Conservation (phyloP, 2,888 invertebrate genomes). For the Troides oblongomaculatus region DNA sequence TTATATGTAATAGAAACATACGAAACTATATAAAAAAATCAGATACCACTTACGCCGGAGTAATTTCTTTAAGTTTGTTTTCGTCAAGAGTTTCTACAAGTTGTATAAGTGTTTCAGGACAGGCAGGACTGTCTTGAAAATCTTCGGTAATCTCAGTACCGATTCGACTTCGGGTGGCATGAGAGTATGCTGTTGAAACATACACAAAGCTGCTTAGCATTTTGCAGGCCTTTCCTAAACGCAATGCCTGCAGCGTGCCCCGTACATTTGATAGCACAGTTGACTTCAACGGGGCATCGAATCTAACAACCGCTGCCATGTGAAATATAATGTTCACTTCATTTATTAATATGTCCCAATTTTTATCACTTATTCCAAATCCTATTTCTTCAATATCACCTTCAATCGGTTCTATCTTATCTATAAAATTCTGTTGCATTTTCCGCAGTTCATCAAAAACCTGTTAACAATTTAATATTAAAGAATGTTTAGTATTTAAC, state of each 20-base stretch:
- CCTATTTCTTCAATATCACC: slow-evolving; percentile 20
- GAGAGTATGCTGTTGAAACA: slow-evolving; percentile 27
- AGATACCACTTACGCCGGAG: slow-evolving; percentile 9
- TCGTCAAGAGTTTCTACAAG: slow-evolving; percentile 15
- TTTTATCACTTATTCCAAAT: slow-evolving; percentile 11
- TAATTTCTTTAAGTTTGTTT: slow-evolving; percentile 11
- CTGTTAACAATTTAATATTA: not conserved
- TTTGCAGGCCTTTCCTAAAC: slow-evolving; percentile 22
- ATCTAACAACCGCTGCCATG: slow-evolving; percentile 24
- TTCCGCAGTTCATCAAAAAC: slow-evolving; percentile 14
- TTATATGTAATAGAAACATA: too few species aligned
- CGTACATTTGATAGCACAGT: slow-evolving; percentile 15
- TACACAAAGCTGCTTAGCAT: slow-evolving; percentile 16
- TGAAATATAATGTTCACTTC: slow-evolving; percentile 26
- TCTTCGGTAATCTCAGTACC: slow-evolving; percentile 7
- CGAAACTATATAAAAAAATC: not conserved
- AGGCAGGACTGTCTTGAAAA: slow-evolving; percentile 14
- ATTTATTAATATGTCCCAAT: slow-evolving; percentile 11
- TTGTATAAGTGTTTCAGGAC: slow-evolving; percentile 18
- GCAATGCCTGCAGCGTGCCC: slow-evolving; percentile 18
- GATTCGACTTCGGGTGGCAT: slow-evolving; percentile 15
- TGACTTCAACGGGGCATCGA: slow-evolving; percentile 14
- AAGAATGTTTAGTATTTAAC: too few species aligned
- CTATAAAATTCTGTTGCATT: slow-evolving; percentile 16
- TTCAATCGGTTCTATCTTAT: slow-evolving; percentile 19